phyloP scores from a whole-genome alignment of 1,140 invertebrate species.

The Brachionus sp. region DNA sequence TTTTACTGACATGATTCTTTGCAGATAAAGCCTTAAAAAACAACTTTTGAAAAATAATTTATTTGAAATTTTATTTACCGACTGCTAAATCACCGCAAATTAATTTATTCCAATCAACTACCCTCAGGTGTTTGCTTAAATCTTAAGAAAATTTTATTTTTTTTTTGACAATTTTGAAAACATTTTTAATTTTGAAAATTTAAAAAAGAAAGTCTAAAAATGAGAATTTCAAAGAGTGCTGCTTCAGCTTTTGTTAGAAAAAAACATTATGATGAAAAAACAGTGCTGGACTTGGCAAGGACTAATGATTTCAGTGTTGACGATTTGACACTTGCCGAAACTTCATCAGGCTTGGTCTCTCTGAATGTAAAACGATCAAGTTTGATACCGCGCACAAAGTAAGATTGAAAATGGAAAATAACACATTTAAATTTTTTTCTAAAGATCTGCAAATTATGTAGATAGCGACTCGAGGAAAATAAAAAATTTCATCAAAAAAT shows the following conservation, averaged over 20 bases:
- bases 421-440: not conserved
- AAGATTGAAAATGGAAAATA: not conserved
- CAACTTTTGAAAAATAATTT: not conserved
- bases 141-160: not conserved
- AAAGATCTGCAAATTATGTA: not conserved
- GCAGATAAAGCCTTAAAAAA: not conserved
- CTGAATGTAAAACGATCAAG: not conserved
- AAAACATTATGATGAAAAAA: not conserved
- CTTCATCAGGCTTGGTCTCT: not conserved
- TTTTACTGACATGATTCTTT: not conserved
- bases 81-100: not conserved
- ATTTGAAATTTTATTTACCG: not conserved
- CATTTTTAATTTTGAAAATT: not conserved
- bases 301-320: not conserved
- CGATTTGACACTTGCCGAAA: not conserved
- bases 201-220: not conserved
- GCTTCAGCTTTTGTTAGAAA: not conserved
- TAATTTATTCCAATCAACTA: slow-evolving; percentile 6
- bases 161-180: not conserved
- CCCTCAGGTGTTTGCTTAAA: slow-evolving; percentile 5
- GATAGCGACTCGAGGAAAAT: not conserved
- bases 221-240: slow-evolving; percentile 28
- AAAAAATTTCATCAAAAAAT: not conserved
- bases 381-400: not conserved
- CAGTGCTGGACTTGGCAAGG: not conserved